Evolutionary conservation across 2,888 invertebrate genomes (phyloP).

Genomic region (Acanthosoma haemorrhoidale): DNA sequence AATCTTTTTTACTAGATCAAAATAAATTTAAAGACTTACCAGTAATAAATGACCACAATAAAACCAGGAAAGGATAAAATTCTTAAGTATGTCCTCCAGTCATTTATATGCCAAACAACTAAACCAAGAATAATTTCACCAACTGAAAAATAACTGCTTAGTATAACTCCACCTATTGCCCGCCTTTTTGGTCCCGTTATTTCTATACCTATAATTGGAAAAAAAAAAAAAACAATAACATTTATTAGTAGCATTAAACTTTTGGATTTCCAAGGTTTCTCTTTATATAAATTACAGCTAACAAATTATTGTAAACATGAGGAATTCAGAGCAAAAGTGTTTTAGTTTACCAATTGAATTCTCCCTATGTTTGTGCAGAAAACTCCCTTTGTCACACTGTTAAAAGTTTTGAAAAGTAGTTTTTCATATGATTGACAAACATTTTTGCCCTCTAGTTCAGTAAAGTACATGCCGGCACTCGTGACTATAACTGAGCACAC

Average conservation of each 20-base stretch:
- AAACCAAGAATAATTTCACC: conserved; percentile 59
- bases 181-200: conserved; percentile 68
- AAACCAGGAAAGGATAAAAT: conserved; percentile 65
- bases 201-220: conserved; percentile 58
- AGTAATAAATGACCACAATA: conserved; percentile 57
- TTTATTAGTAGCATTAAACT: no score
- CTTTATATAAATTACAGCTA: conserved; percentile 27
- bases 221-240: conserved; percentile 32
- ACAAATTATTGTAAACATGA: conserved; percentile 1
- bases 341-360: no score
- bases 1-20: no score
- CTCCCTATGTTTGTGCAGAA: no score
- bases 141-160: conserved; percentile 62
- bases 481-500: no score
- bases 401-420: no score
- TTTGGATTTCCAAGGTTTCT: no score
- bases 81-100: conserved; percentile 64
- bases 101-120: conserved; percentile 55
- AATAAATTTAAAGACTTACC: no score
- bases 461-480: no score
- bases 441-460: no score
- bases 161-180: conserved; percentile 57
- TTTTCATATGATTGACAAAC: no score
- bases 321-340: conserved; percentile 9
- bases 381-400: no score